phyloP scores from a whole-genome alignment of 2,797 vertebrate species.

The Muscicapa striata region DNA sequence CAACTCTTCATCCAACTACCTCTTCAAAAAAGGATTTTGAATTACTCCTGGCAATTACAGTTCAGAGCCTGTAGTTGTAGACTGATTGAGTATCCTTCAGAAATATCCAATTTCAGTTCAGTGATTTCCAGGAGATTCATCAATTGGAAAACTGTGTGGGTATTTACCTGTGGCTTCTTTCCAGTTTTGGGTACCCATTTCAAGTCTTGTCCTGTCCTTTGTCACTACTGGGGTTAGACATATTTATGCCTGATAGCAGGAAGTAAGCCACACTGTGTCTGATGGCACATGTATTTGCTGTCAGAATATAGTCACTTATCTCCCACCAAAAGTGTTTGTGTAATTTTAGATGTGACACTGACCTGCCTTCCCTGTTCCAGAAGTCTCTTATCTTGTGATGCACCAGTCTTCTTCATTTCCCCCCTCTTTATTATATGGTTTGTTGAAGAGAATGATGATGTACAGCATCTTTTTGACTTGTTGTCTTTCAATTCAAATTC shows the following conservation, averaged over 20 bases:
- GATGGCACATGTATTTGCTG: neutral
- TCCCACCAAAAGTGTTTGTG: neutral
- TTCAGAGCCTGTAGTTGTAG: neutral
- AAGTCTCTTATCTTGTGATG: neutral
- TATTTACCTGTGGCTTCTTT: neutral
- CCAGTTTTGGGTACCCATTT: neutral
- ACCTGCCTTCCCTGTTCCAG: neutral
- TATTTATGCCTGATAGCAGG: neutral
- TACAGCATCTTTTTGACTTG: neutral
- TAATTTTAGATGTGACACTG: neutral
- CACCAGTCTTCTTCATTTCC: neutral
- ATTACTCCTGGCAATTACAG: neutral
- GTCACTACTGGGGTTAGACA: neutral
- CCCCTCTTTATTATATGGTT: neutral
- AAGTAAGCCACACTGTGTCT: neutral
- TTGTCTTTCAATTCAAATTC: neutral
- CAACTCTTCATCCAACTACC: neutral
- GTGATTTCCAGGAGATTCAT: neutral
- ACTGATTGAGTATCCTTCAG: neutral
- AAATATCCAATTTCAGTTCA: neutral
- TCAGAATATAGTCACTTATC: neutral
- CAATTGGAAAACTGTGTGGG: neutral
- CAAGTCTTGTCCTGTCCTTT: neutral
- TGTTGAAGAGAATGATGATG: neutral
- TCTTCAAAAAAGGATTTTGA: neutral